phyloP scores from a whole-genome alignment of 2,113 vertebrate species.

The Halichoerus grypus region DNA sequence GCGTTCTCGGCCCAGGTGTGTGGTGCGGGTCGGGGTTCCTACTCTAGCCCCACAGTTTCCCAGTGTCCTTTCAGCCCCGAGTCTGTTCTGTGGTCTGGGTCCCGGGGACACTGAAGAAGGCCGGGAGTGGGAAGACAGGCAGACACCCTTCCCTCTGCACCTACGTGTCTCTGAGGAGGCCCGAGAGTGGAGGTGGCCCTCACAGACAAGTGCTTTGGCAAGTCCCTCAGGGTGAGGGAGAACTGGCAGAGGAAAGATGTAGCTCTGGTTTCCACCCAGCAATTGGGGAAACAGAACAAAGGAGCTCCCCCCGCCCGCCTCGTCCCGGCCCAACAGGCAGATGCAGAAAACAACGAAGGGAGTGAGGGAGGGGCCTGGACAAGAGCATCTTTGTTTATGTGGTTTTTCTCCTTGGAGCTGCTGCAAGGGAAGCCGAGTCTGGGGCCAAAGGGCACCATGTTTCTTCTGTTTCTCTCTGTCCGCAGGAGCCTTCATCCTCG shows the following conservation, averaged over 20 bases:
- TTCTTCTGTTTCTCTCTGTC: background rate
- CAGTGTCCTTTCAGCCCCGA: too few relatives aligned
- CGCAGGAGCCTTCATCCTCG: background rate
- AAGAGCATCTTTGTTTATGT: constrained; percentile 37
- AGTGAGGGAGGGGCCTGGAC: background rate
- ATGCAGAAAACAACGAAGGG: too few relatives aligned
- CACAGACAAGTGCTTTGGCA: background rate
- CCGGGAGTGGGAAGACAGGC: background rate
- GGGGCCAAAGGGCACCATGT: background rate
- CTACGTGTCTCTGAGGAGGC: fast-evolving
- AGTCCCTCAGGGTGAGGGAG: background rate
- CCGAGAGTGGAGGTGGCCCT: background rate
- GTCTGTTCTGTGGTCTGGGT: background rate
- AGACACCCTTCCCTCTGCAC: background rate
- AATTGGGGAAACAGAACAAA: background rate
- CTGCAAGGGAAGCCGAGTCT: background rate
- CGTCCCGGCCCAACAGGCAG: background rate
- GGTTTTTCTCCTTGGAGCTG: background rate
- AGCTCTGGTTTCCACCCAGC: background rate
- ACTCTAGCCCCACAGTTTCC: background rate
- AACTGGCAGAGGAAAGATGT: background rate
- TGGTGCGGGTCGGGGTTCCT: background rate
- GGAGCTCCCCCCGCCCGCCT: background rate
- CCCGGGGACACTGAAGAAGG: background rate
- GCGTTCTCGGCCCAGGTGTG: background rate